Evolutionary conservation across 2,797 vertebrate genomes (phyloP), one percentile per base, ranked within the genome.

Genomic region (Steatocranus sp.): DNA sequence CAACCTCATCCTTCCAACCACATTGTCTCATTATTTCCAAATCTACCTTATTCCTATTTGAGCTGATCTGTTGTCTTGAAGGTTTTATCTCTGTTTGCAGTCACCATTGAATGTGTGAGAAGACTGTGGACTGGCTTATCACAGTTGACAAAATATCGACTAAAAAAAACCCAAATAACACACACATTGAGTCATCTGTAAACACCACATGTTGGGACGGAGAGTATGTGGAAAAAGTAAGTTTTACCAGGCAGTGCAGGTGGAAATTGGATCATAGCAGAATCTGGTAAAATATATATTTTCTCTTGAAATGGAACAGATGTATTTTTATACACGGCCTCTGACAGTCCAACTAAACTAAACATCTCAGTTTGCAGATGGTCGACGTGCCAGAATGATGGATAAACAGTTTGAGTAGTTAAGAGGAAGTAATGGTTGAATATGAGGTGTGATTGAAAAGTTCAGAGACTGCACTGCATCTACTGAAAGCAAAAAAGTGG

Each of bases 1-100:
- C 82, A 86, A 20, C 86, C 81, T 79, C 81, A 83, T 87, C 82
- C 56, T 58, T 50, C 36, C 66, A 76, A 84, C 75, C 75, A 54
- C 78, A 78, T 18, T 82, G 90, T 88, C 85, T 93, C 88, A 75
- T 89, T 92, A 84, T 92, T 91, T 91, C 85, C 17, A 2, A 87
- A 79, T 79, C 48, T 51, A 74, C 46, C 48, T 74, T 76, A 41
- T 81, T 68, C 12, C 84, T 82, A 68, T 86, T 86, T 27, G 78
- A 85, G 83, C 50, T 51, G 78, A 76, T 76, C 11, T 53, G 86
- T 79, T 38, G 38, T 75, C n/a, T 77, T 17, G 4, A 30, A 17
- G 41, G 6, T 61, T 68, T 82, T 63, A 49, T 61, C 17, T 75
- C 27, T 73, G 32, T 75, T 32, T 38, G 54, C 49, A 66, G 30